Base-by-base conservation (phyloP, 1,140 invertebrate species). In the Chlorops oryzae region DNA sequence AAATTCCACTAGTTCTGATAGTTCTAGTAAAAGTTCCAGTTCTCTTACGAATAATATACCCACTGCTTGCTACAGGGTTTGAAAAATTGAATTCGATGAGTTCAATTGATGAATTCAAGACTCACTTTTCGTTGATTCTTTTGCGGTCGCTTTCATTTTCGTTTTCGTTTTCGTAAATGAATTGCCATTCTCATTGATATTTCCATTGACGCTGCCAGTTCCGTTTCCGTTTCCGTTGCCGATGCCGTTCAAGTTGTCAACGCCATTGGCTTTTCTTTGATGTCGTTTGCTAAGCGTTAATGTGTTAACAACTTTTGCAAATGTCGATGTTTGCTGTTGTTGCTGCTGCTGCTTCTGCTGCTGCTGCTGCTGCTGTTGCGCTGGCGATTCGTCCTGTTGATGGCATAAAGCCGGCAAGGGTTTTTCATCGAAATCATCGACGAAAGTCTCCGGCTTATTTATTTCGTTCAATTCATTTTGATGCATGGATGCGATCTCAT, bases 301-400 rank as follows among this genome's bases (percentile, higher is more conserved):
- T 42, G 62, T 68, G 51, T 65, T 68, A 42, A 65, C 61, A 45
- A 68, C 65, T 59, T 65, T 66, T 40, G 65, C 59, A 65, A 68
- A 68, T 57, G 65, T 68, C 40, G 65, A 68, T 34, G 27, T 13
- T 65, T 61, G 57, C 15, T 46, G 52, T 23, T 46, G 53, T 25
- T 40, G 43, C 24, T 50, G 44, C 40, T 34, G 46, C 46, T 50
- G 28, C 43, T 49, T 47, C 40, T 40, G 21, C 35, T 51, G 49
- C 52, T 43, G 40, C 28, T 35, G 49, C 49, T 35, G 54, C 54
- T 40, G 51, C 59, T 22, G 10, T 24, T 42, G 47, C 45, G 6
- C 10, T 40, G 10, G 25, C 27, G 2, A 13, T 23, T 5, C 3
- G 23, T 17, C 18, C 40, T 10, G 24, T 7, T 23, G n/a, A 18